Evolutionary conservation across 2,113 vertebrate species (phyloP), one percentile per base, ranked within the genome.

Genomic region (rat (Rattus norvegicus)): DNA sequence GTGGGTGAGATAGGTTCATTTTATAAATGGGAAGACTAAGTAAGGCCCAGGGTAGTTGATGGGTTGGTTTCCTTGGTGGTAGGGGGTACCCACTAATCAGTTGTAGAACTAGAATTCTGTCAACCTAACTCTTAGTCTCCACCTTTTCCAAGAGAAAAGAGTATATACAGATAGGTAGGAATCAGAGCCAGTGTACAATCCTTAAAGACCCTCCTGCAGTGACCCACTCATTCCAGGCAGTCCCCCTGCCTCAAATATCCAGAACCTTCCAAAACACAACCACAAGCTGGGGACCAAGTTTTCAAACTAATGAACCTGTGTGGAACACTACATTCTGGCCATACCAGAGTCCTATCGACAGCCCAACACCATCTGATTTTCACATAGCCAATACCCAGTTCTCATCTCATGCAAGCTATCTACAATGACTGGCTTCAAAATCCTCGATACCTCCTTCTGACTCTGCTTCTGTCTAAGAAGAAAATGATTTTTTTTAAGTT

Each of bases 31-130:
- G 14, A 93, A 90, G 80, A 75, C 16, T 0, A 1, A 56, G 77
- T 22, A 47, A 67, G 54, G 0, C 67, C 69, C 17, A 11, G 47
- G 43, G 52, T 17, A 22, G 4, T 17, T 17, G n/a, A 43, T 67
- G 0, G 0, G 33, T 2, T 8, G 16, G 43, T 43, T 43, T 43
- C 14, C 26, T 65, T 59, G 65, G 43, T 19, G 28, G 30, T 72
- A 20, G 36, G 1, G 33, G 13, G 1, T 8, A 20, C 47, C 39
- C 61, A 47, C 0, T 61, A 7, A 83, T 1, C 16, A 54, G 52
- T 43, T 93, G 65, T 10, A 22, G 54, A 84, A 76, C 26, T 69
- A 28, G 72, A 73, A 59, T 33, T 59, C 8, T 33, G 69, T 20
- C 30, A 49, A 11, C 61, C 47, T 19, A 76, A 67, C 13, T 7